These are phyloP conservation scores for Todus mexicanus DNA, from an alignment of 2,797 vertebrate genomes.

Conservation along the genomic window DNA sequence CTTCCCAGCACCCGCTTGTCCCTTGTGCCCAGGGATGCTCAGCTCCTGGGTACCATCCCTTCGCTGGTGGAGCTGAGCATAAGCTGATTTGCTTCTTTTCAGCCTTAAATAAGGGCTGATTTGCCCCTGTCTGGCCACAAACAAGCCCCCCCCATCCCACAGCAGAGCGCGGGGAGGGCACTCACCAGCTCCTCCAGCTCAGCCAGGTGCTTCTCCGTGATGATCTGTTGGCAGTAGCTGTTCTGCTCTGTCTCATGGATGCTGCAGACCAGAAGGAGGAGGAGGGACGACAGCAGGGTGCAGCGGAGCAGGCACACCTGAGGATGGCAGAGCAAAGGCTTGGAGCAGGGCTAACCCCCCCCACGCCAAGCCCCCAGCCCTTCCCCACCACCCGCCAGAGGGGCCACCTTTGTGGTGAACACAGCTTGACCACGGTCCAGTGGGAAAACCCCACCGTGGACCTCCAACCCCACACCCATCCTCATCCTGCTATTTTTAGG, in stretches of 20 bases:
- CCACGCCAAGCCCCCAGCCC: neutral
- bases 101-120: neutral
- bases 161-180: neutral
- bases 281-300: slow-evolving; percentile 43
- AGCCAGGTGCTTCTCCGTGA: slow-evolving; percentile 56
- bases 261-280: slow-evolving; percentile 57
- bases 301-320: slow-evolving; percentile 66
- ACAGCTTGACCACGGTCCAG: neutral
- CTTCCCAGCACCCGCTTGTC: neutral
- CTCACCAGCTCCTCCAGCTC: slow-evolving; percentile 74
- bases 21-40: neutral
- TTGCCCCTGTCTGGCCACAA: rapidly evolving
- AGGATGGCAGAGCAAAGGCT: neutral
- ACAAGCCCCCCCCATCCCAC: rapidly evolving
- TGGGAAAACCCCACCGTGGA: neutral
- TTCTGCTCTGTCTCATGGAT: slow-evolving; percentile 47
- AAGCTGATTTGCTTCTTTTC: neutral
- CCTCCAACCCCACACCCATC: neutral
- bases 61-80: neutral
- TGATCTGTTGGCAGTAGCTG: slow-evolving; percentile 68
- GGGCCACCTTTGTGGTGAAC: neutral
- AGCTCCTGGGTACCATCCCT: neutral
- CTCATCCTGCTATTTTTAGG: slow-evolving; percentile 10
- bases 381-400: neutral
- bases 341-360: neutral